Evolutionary conservation across 2,888 invertebrate genomes (phyloP).

Genomic region (Drymonia ruficornis): DNA sequence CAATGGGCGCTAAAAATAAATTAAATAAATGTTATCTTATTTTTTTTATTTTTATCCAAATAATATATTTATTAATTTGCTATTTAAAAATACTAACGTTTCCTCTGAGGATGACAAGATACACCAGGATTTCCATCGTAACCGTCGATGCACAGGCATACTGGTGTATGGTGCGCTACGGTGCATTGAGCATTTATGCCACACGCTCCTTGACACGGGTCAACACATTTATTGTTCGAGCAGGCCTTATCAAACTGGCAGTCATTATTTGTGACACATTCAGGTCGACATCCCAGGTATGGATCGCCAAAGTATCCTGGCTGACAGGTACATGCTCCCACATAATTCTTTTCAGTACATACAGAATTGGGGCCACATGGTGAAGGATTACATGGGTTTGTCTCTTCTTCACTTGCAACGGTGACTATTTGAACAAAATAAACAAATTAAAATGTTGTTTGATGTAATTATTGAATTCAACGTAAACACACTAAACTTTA

Average conservation of each 20-base stretch:
- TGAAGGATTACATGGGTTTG: constrained; percentile 92
- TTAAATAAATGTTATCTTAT: constrained; percentile 12
- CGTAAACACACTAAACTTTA: background rate
- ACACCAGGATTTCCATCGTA: constrained; percentile 91
- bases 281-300: constrained; percentile 93
- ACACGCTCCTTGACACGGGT: constrained; percentile 93
- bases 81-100: constrained; percentile 62
- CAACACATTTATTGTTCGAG: constrained; percentile 92
- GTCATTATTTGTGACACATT: constrained; percentile 93
- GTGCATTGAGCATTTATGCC: constrained; percentile 92
- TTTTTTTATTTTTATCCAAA: background rate
- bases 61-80: background rate
- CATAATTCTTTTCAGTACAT: constrained; percentile 92
- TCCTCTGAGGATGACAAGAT: constrained; percentile 78
- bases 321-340: constrained; percentile 92
- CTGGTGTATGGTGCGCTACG: constrained; percentile 92
- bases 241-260: constrained; percentile 91
- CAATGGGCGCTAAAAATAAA: constrained; percentile 67
- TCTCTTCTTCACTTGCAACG: constrained; percentile 86
- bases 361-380: constrained; percentile 94
- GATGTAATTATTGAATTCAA: background rate
- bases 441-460: background rate
- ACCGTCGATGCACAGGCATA: constrained; percentile 91
- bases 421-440: constrained; percentile 67
- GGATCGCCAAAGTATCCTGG: constrained; percentile 95